Conservation (phyloP, 2,888 invertebrate genomes). For the Drosophila macrothrix region DNA sequence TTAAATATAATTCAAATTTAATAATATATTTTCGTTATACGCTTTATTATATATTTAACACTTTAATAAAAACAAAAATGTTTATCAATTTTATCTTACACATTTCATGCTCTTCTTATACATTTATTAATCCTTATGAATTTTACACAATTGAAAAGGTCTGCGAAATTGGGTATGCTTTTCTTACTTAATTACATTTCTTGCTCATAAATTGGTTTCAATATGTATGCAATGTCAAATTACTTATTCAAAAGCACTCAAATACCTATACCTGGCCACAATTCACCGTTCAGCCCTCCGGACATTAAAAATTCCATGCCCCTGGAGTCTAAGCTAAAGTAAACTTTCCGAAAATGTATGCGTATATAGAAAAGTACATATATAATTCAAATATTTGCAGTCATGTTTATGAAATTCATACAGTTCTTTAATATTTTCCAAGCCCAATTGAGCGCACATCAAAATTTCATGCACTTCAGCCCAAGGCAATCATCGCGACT, state of each 20-base stretch:
- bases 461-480: conserved; percentile 20
- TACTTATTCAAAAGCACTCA: not conserved
- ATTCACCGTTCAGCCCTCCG: not conserved
- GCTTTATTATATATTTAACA: not conserved
- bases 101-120: not conserved
- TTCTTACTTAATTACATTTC: not conserved
- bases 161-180: not conserved
- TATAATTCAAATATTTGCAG: not conserved
- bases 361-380: not conserved
- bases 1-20: not conserved
- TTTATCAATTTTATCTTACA: not conserved
- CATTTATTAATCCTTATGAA: rapidly evolving
- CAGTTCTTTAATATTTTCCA: not conserved
- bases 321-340: not conserved
- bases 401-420: not conserved
- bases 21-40: not conserved
- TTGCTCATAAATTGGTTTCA: not conserved
- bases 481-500: conserved; percentile 13
- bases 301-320: not conserved
- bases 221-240: not conserved
- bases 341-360: not conserved
- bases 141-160: not conserved
- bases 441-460: conserved; percentile 10
- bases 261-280: not conserved
- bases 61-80: not conserved